Evolutionary conservation across 2,888 invertebrate genomes (phyloP).

Genomic region (Drosophila acutilabella): DNA sequence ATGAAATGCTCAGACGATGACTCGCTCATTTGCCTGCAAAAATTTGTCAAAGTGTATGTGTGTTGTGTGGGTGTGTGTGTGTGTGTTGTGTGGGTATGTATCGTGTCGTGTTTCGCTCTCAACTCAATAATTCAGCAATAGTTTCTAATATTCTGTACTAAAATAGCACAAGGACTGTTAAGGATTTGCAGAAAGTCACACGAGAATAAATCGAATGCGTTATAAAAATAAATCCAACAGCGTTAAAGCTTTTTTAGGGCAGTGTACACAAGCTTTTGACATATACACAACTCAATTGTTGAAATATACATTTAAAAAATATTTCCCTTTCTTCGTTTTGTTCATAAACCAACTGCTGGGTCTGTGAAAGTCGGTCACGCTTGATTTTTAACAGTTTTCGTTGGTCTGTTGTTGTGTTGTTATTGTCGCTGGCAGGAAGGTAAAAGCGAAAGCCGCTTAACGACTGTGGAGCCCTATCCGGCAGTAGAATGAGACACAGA

Average conservation of each 20-base stretch:
- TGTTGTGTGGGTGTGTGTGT: neutral
- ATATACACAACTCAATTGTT: too few relatives aligned
- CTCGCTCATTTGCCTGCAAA: slow-evolving; percentile 45
- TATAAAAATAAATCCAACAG: too few relatives aligned
- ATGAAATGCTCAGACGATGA: slow-evolving; percentile 47
- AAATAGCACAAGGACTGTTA: too few relatives aligned
- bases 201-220: too few relatives aligned
- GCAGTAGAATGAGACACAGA: neutral
- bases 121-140: slow-evolving; percentile 58
- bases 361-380: neutral
- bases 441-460: slow-evolving; percentile 71
- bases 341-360: neutral
- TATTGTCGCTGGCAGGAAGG: slow-evolving; percentile 53
- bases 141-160: neutral
- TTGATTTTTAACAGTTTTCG: neutral
- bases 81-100: neutral
- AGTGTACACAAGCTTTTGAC: too few relatives aligned
- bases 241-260: too few relatives aligned
- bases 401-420: slow-evolving; percentile 12
- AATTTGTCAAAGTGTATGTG: neutral
- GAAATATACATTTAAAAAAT: too few relatives aligned
- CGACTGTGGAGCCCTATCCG: slow-evolving; percentile 52
- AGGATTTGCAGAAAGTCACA: too few relatives aligned
- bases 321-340: too few relatives aligned
- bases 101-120: slow-evolving; percentile 20